Evolutionary conservation across 1,140 invertebrate species (phyloP).

Genomic region (Heliothis subflexa): DNA sequence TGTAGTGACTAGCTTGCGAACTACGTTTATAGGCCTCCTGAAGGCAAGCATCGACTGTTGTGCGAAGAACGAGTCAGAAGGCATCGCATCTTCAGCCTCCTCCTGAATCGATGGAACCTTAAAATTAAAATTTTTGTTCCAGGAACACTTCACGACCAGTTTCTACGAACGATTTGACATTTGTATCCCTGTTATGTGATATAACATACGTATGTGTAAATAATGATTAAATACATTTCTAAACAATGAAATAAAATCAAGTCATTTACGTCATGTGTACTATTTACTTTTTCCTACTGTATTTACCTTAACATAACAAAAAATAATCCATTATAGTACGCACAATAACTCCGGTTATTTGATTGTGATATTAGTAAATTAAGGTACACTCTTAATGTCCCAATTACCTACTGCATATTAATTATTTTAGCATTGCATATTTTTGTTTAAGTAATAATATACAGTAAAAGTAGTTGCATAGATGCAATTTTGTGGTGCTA

Average conservation of each 20-base stretch:
- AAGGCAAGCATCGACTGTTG: conserved; percentile 74
- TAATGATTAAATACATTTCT: conserved; percentile 15
- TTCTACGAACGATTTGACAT: conserved; percentile 2
- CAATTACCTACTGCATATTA: too few relatives aligned
- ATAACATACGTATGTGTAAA: conserved; percentile 4
- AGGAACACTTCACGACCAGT: conserved; percentile 27
- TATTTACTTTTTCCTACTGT: background rate
- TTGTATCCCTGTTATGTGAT: background rate
- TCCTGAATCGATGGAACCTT: conserved; percentile 79
- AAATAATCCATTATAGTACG: too few relatives aligned
- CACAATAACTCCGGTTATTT: background rate
- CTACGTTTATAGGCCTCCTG: conserved; percentile 78
- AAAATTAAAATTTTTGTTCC: conserved; percentile 60
- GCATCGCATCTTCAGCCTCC: conserved; percentile 69
- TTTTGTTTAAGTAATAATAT: too few relatives aligned
- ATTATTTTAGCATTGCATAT: too few relatives aligned
- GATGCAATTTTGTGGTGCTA: too few relatives aligned
- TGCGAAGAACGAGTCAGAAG: conserved; percentile 72
- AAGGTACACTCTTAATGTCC: too few relatives aligned
- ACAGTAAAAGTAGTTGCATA: too few relatives aligned
- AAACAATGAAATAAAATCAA: conserved; percentile 43
- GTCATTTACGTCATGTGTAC: conserved; percentile 14
- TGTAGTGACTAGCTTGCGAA: conserved; percentile 82
- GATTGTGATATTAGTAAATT: background rate
- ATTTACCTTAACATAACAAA: background rate